Evolutionary conservation across 92 coral and sea anemone species (phyloP), one percentile per base, ranked within the genome.

Genomic region (Metridium senile): DNA sequence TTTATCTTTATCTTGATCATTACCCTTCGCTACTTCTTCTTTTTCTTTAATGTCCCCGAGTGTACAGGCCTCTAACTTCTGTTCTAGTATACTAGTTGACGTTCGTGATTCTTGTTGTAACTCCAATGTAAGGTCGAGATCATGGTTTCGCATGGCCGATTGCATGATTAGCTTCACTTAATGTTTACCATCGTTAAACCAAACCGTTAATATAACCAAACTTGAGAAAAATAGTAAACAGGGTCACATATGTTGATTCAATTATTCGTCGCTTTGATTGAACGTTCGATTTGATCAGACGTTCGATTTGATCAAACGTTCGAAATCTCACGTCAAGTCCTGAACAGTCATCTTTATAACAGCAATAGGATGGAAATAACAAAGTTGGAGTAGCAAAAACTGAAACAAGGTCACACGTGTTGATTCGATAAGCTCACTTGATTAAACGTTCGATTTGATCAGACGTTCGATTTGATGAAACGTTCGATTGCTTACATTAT

Each of bases 231-330:
- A 21, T 8, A 21, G 66, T 23, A 23, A 23, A 61, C 66, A 61
- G 4, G 66, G 30, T 61, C 30, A 61, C 30, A 61, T 61, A 23
- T 23, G 13, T 23, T 23, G 66, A 11, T 61, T 61, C 32, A 26
- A 23, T 61, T 26, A 61, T 7, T 10, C 20, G n/a, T 9, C 30
- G 30, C 33, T 27, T 61, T 26, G 66, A 26, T 61, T 26, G 22
- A 11, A 61, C 59, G 23, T 54, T 54, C 59, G 20, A 54, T 61
- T 61, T 61, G 66, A 21, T 61, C 33, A 61, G 19, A 61, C 66
- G 66, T 21, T 61, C 29, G 28, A 61, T 61, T 61, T 61, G 66
- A 61, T 61, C 66, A 26, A 23, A 26, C 33, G 30, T 22, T 61
- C 30, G 66, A 61, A 61, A 61, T 4, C 23, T 4, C 49, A 39